A percentile compares a stretch with the other conserved stretches of the same genome.
phyloP scores from a whole-genome alignment of 2,113 vertebrate genomes.

The Gymnocephalus cernua region DNA sequence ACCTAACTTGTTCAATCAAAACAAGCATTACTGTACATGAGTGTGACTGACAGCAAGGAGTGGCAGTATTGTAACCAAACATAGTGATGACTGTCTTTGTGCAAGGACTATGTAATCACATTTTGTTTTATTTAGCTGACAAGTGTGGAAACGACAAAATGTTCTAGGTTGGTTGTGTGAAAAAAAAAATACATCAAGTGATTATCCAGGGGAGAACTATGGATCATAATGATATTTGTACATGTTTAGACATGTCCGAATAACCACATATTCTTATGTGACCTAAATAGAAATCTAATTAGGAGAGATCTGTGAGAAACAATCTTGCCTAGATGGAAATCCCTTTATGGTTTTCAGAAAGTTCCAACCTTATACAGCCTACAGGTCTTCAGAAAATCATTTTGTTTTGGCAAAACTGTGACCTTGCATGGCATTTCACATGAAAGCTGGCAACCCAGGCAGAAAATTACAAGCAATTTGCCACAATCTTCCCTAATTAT shows the following conservation, averaged over 20 bases:
- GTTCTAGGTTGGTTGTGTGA: not conserved
- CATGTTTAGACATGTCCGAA: conserved; percentile 19
- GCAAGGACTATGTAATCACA: not conserved
- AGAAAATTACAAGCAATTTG: conserved; percentile 79
- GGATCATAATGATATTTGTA: not conserved
- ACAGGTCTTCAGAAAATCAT: not conserved
- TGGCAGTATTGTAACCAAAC: conserved; percentile 10
- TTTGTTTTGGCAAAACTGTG: conserved; percentile 24
- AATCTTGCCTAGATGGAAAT: not conserved
- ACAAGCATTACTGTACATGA: not conserved
- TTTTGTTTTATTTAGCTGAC: not conserved
- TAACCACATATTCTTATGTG: not conserved
- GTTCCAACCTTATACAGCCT: not conserved
- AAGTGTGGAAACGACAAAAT: not conserved
- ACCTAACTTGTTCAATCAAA: conserved; percentile 10
- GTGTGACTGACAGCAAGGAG: not conserved
- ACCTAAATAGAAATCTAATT: not conserved
- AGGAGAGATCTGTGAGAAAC: not conserved
- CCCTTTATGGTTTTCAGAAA: conserved; percentile 3
- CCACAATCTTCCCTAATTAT: conserved; percentile 78
- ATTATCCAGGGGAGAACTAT: not conserved
- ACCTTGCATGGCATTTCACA: conserved; percentile 67
- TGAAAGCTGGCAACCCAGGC: conserved; percentile 72
- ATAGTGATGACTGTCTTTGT: not conserved
- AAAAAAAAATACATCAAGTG: not conserved